Evolutionary conservation across 2,797 vertebrate species (phyloP).

Genomic region (Brotula barbata): DNA sequence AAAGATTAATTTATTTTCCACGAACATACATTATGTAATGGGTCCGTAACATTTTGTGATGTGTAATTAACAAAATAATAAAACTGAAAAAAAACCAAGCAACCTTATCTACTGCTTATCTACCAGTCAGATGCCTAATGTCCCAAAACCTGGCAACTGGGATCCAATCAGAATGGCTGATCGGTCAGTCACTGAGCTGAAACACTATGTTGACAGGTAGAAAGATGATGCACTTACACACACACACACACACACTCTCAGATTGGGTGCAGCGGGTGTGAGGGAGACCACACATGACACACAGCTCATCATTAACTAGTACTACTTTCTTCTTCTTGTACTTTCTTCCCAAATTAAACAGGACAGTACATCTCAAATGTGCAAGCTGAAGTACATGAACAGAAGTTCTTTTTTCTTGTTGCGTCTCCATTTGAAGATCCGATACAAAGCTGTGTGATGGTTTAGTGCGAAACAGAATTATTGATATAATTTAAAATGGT

Average conservation of each 20-base stretch:
- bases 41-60: not conserved
- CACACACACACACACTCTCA: conserved; percentile 16
- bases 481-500: conserved; percentile 38
- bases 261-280: conserved; percentile 15
- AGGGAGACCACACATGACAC: conserved; percentile 36
- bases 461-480: conserved; percentile 49
- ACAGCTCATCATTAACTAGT: conserved; percentile 47
- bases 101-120: conserved; percentile 15
- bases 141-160: conserved; percentile 47
- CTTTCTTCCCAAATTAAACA: conserved; percentile 37
- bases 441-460: conserved; percentile 12
- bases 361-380: conserved; percentile 41
- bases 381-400: conserved; percentile 25
- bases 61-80: conserved; percentile 4
- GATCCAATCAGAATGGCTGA: conserved; percentile 62
- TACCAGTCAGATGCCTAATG: conserved; percentile 69
- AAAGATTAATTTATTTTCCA: no score
- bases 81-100: not conserved
- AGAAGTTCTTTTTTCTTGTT: conserved; percentile 34
- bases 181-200: conserved; percentile 69
- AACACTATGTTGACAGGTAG: conserved; percentile 60
- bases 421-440: conserved; percentile 14
- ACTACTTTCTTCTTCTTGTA: conserved; percentile 40
- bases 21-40: no score
- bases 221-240: conserved; percentile 37